A percentile compares a stretch with the other conserved stretches of the same genome.
phyloP scores from a whole-genome alignment of 1,140 invertebrate genomes.

The Orchesella cincta region DNA sequence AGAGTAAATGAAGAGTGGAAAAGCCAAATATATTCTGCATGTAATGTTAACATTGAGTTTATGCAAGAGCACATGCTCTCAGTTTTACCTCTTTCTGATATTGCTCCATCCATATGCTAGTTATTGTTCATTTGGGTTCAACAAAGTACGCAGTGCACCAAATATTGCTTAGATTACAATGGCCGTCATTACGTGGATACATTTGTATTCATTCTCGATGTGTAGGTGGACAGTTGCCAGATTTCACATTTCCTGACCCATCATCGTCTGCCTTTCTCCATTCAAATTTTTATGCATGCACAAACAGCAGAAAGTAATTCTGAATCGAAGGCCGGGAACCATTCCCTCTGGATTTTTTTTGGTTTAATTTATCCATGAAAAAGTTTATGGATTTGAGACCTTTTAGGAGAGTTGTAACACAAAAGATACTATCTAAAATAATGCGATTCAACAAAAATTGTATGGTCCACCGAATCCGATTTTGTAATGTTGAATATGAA shows the following conservation, averaged over 20 bases:
- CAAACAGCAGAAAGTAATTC: not conserved
- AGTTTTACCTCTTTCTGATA: too few species aligned
- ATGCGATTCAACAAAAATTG: conserved; percentile 1
- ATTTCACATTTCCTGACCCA: conserved; percentile 19
- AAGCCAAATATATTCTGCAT: not conserved
- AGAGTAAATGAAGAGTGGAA: not conserved
- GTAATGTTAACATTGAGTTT: not conserved
- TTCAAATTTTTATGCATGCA: not conserved
- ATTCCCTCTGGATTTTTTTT: too few species aligned
- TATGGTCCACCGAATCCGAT: conserved; percentile 19
- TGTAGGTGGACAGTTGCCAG: not conserved
- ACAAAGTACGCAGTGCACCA: too few species aligned
- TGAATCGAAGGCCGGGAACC: too few species aligned
- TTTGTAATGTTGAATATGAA: not conserved
- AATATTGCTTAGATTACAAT: too few species aligned
- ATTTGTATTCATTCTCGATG: too few species aligned
- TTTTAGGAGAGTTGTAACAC: too few species aligned
- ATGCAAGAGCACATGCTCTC: not conserved
- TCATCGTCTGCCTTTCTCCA: too few species aligned
- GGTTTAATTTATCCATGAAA: too few species aligned
- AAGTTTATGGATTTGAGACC: too few species aligned
- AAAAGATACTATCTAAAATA: too few species aligned
- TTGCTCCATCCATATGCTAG: conserved; percentile 5
- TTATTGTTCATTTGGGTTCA: conserved; percentile 9
- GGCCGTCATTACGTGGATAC: not conserved